Evolutionary conservation across 2,113 vertebrate genomes (phyloP), one percentile per base, ranked within the genome.

Genomic region (Ursus arctos): DNA sequence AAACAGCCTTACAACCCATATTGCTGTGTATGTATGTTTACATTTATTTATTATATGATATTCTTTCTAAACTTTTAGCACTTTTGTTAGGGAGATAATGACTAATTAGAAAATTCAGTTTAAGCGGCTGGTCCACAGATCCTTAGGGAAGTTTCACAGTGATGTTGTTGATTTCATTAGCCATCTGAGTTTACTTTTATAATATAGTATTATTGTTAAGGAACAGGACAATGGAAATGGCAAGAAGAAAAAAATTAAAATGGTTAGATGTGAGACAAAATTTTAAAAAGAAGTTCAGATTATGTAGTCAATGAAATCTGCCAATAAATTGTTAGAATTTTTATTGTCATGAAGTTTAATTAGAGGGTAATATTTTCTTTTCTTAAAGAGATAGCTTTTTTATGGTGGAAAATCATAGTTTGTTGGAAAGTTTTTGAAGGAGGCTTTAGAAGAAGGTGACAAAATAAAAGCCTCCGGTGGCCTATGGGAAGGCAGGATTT

Each of bases 401-500:
- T 98, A 57, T 74, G 81, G 90, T 67, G 96, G 96, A 95, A 98
- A 97, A 97, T 79, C 76, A 76, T 74, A 43, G 51, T 88, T 95
- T 95, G 65, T 84, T 77, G 71, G 79, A 47, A 93, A 96, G 95
- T 31, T 92, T 98, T 96, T 96, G 79, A 94, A 96, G 69, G 59
- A 84, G 40, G 0, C 71, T 96, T 97, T 92, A 95, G 90, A 97
- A 96, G 95, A 94, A 92, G 40, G 87, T 40, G 87, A 88, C 81
- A 97, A 95, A 92, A 94, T 67, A 96, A 96, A 95, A 95, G 80
- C 12, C 84, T 97, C 97, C 92, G 96, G 82, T 47, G 36, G 96
- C 33, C 61, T 97, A 95, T 97, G 96, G 97, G 97, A 98, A 98
- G 98, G 98, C 97, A 98, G 98, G 94, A 65, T 92, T 97, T 93